Evolutionary conservation across 2,888 invertebrate species (phyloP).

Genomic region (Pocota personata): DNA sequence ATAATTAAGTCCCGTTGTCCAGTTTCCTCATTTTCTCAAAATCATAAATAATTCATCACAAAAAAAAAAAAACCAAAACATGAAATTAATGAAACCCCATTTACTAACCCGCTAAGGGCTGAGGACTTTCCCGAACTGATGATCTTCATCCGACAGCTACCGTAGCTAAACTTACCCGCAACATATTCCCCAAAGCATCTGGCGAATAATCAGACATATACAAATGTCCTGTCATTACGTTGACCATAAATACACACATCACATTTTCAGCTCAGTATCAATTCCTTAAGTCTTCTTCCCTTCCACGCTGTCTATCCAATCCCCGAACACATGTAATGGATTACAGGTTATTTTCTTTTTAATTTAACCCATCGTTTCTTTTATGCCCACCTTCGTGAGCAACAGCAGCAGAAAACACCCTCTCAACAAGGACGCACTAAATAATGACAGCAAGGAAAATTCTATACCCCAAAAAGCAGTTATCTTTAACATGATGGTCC

Average conservation of each 20-base stretch:
- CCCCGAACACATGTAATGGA: conserved; percentile 75
- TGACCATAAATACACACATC: conserved; percentile 65
- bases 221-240: conserved; percentile 77
- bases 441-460: conserved; percentile 24
- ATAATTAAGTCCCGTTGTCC: background rate
- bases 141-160: conserved; percentile 23
- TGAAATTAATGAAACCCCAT: conserved; percentile 55
- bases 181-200: conserved; percentile 26
- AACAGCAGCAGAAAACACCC: background rate
- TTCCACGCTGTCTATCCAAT: background rate
- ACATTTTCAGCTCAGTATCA: conserved; percentile 22
- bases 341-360: conserved; percentile 78
- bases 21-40: background rate
- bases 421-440: conserved; percentile 9
- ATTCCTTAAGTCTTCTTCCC: background rate
- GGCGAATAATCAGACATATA: conserved; percentile 76
- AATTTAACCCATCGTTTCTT: conserved; percentile 77
- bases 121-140: conserved; percentile 35
- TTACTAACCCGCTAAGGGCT: background rate
- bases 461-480: conserved; percentile 24
- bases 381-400: background rate
- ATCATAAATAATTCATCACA: conserved; percentile 61
- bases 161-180: conserved; percentile 19
- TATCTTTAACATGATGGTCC: conserved; percentile 67
- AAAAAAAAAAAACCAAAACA: conserved; percentile 5